phyloP scores from a whole-genome alignment of 92 coral and sea anemone species.

The Zoanthus sansibaricus region DNA sequence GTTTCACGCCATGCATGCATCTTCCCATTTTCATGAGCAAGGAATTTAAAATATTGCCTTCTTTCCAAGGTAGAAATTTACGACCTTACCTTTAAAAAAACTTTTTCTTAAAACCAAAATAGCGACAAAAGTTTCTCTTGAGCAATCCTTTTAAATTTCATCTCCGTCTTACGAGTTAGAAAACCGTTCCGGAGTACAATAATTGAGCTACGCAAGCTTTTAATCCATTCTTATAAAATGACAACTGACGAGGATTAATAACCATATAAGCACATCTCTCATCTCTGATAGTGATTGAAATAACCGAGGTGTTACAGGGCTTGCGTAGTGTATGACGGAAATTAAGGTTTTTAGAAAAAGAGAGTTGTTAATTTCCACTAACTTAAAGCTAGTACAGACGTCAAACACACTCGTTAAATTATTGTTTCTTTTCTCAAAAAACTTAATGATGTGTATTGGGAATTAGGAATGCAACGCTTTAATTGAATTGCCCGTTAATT shows the following conservation, averaged over 20 bases:
- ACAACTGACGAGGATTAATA: background rate
- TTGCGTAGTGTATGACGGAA: background rate
- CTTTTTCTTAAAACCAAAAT: too few relatives aligned
- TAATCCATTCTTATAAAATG: background rate
- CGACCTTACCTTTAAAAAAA: background rate
- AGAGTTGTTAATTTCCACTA: background rate
- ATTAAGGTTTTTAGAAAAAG: background rate
- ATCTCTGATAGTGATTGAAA: background rate
- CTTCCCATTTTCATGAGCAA: background rate
- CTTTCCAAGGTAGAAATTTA: background rate
- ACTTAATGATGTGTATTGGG: too few relatives aligned
- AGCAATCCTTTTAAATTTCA: too few relatives aligned
- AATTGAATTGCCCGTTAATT: too few relatives aligned
- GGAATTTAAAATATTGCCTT: too few relatives aligned
- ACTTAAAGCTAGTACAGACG: background rate
- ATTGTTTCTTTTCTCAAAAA: too few relatives aligned
- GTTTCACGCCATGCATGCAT: background rate
- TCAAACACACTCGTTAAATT: background rate
- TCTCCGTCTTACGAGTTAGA: background rate
- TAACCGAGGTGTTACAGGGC: background rate
- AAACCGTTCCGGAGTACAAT: background rate
- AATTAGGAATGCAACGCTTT: too few relatives aligned
- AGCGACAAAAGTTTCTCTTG: background rate
- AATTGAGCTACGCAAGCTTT: background rate
- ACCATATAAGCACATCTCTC: background rate